Conservation (phyloP, 2,888 invertebrate species). For the Cancer borealis region DNA sequence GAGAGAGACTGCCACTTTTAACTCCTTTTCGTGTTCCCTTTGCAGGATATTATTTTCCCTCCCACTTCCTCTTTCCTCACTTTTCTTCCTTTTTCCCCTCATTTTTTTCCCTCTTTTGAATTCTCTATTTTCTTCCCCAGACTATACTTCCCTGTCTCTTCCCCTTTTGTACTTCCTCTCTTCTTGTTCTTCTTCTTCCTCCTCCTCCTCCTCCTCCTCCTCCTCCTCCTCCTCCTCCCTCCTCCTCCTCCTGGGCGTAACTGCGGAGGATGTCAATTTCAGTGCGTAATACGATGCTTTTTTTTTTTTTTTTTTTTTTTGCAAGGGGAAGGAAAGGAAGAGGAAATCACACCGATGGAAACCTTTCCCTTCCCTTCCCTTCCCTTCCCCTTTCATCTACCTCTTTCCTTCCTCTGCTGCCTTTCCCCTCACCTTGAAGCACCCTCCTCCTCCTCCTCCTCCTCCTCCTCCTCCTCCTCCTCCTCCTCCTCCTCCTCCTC, state of each 20-base stretch:
- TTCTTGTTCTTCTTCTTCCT: background rate
- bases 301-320: too few species aligned
- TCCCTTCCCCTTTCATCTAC: background rate
- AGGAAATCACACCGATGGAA: background rate
- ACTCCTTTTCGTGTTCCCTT: background rate
- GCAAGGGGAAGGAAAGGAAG: background rate
- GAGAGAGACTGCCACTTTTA: background rate
- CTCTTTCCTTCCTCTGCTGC: background rate
- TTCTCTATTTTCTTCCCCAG: background rate
- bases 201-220: constrained; percentile 40
- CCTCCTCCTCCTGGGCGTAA: background rate
- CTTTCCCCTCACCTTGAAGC: background rate
- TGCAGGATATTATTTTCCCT: background rate
- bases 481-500: background rate
- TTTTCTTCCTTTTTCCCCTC: background rate
- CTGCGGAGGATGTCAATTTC: constrained; percentile 33
- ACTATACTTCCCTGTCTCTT: background rate
- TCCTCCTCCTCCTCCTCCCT: constrained; percentile 15
- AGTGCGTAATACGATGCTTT: constrained; percentile 4
- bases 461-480: background rate
- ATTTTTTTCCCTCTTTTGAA: background rate
- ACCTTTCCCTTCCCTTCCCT: background rate
- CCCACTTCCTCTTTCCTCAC: background rate
- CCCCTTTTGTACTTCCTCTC: background rate
- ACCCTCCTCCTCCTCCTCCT: background rate